Conservation (phyloP, 2,113 vertebrate genomes). For the Xenotilapia leptura region DNA sequence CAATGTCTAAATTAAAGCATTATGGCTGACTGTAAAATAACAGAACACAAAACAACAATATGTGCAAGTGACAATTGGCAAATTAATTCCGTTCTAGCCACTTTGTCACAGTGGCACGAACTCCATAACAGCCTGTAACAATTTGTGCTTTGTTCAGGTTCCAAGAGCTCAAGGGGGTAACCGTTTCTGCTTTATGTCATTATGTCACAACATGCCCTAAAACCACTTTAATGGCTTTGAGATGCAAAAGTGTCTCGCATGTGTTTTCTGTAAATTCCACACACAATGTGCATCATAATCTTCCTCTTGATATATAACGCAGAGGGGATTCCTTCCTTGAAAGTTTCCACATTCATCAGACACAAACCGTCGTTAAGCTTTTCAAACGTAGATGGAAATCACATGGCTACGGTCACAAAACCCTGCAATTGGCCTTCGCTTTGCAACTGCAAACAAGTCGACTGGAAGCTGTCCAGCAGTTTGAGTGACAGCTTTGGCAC, state of each 20-base stretch:
- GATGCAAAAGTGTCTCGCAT: not conserved
- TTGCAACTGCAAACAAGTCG: not conserved
- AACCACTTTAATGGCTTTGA: conserved; percentile 14
- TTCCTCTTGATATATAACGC: not conserved
- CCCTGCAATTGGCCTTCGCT: not conserved
- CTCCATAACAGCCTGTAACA: not conserved
- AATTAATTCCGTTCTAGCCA: too few species aligned
- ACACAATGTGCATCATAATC: not conserved
- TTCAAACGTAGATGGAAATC: not conserved
- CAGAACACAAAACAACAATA: too few species aligned
- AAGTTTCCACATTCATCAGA: not conserved
- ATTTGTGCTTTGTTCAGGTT: conserved; percentile 7
- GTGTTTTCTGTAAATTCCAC: conserved; percentile 4
- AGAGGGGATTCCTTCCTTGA: not conserved
- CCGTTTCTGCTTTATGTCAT: not conserved
- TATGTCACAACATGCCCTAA: conserved; percentile 31
- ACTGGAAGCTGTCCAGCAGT: not conserved
- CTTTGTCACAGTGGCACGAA: too few species aligned
- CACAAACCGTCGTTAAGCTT: not conserved
- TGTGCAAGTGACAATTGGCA: too few species aligned
- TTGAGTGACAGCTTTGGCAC: not conserved
- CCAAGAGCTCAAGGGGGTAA: not conserved
- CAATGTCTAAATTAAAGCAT: too few species aligned
- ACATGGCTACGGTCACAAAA: not conserved
- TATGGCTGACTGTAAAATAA: too few species aligned